Base-by-base conservation (phyloP, 2,888 invertebrate species). In the Disparrhopalites patrizii region DNA sequence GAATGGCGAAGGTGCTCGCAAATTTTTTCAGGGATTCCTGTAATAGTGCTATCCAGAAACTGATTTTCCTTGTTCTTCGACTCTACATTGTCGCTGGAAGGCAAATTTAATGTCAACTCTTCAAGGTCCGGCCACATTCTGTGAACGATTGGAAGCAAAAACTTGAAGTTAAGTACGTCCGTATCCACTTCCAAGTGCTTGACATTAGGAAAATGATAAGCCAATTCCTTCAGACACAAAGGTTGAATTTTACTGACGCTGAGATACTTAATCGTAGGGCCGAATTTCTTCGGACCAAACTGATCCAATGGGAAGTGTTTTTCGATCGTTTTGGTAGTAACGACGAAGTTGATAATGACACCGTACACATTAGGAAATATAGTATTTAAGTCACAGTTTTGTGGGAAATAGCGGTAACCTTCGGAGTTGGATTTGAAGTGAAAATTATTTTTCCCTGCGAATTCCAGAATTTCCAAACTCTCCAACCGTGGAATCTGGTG, bases 381-480 rank as follows among this genome's bases (percentile, higher is more conserved):
- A 15, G n/a, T 5, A 5, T 4, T 5, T 43, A 43, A n/a, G 43
- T 43, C 43, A 43, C 43, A 18, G 15, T 43, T 43, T 15, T 43
- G n/a, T 43, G 43, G 43, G n/a, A 43, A 43, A n/a, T 43, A 43
- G 15, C 43, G 43, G n/a, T 43, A 43, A 43, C 43, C 43, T 43
- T n/a, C 20, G 5, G n/a, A 15, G 4, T 15, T 18, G 5, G 15
- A 15, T n/a, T 43, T 43, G n/a, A 15, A 43, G n/a, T 15, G 43
- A 43, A 43, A 43, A 20, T 15, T 20, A 15, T 20, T 10, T 20
- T 43, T 20, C n/a, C 20, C 43, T 15, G 43, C 5, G 5, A 43
- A 43, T 43, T 43, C 43, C 20, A 43, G n/a, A 43, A 43, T 43
- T 43, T 43, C 43, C 20, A 43, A 43, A 10, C 8, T 20, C 20